Percentiles rank a stretch among this genome's conserved stretches.
These are phyloP conservation scores for Abscondita cerata DNA, from an alignment of 2,888 invertebrate genomes.

Conservation along the genomic window DNA sequence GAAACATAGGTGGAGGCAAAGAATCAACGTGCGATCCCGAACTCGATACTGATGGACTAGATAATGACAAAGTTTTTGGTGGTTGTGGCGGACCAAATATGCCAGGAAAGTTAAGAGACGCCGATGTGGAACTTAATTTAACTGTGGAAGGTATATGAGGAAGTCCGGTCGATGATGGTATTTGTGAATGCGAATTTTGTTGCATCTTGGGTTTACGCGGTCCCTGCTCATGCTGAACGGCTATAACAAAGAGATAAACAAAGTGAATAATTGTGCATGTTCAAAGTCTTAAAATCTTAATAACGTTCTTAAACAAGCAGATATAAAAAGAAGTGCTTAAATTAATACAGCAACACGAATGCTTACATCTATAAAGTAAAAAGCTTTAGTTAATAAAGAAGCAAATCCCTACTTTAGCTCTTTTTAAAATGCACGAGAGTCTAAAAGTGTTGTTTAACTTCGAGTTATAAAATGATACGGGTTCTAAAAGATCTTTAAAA, in stretches of 20 bases:
- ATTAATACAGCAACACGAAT: slow-evolving; percentile 52
- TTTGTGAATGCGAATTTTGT: slow-evolving; percentile 43
- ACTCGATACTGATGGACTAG: slow-evolving; percentile 52
- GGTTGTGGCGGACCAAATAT: slow-evolving; percentile 51
- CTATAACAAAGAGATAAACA: slow-evolving; percentile 62
- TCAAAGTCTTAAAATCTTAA: slow-evolving; percentile 10
- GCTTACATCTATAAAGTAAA: slow-evolving; percentile 49
- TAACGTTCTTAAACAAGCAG: slow-evolving; percentile 1
- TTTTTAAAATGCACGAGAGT: slow-evolving; percentile 55
- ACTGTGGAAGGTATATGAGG: slow-evolving; percentile 35
- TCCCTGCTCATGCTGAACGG: slow-evolving; percentile 96
- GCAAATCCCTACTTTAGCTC: slow-evolving; percentile 53
- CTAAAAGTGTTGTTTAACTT: slow-evolving; percentile 57
- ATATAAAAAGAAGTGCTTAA: slow-evolving; percentile 43
- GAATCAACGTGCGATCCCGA: slow-evolving; percentile 45
- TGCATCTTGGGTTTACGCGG: slow-evolving; percentile 92
- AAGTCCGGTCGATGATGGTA: slow-evolving; percentile 44
- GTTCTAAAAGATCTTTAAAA: slow-evolving; percentile 55
- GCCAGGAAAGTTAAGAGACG: slow-evolving; percentile 49
- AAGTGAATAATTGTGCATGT: slow-evolving; percentile 21
- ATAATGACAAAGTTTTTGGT: slow-evolving; percentile 59
- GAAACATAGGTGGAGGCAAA: slow-evolving; percentile 59
- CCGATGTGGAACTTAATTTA: slow-evolving; percentile 48
- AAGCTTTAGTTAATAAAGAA: slow-evolving; percentile 54
- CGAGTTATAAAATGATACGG: slow-evolving; percentile 54